Evolutionary conservation across 2,797 vertebrate genomes (phyloP).

Genomic region (Sebastes cheni): DNA sequence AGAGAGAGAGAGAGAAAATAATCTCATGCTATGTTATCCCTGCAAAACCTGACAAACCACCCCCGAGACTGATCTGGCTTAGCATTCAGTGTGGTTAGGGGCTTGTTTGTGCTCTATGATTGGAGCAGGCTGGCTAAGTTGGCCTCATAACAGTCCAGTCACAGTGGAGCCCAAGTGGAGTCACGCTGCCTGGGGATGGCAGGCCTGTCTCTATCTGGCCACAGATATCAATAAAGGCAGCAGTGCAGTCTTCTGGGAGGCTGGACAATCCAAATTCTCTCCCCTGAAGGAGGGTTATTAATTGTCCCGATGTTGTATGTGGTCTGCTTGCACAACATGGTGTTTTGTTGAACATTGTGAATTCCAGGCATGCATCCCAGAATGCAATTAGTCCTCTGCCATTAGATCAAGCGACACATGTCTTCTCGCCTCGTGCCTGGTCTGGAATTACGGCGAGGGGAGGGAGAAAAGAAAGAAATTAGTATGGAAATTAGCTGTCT

Average conservation of each 20-base stretch:
- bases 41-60: conserved; percentile 81
- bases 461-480: conserved; percentile 80
- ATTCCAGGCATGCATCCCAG: conserved; percentile 80
- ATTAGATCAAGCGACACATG: conserved; percentile 83
- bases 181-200: conserved; percentile 70
- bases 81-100: conserved; percentile 76
- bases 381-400: conserved; percentile 82
- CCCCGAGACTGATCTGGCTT: conserved; percentile 81
- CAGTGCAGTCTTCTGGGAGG: conserved; percentile 64
- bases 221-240: conserved; percentile 81
- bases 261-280: conserved; percentile 72
- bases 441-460: conserved; percentile 70
- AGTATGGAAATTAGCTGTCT: conserved; percentile 86
- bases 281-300: conserved; percentile 77
- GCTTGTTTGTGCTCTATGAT: conserved; percentile 80
- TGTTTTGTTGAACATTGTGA: conserved; percentile 66
- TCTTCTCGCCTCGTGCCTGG: conserved; percentile 71
- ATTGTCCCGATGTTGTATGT: conserved; percentile 76
- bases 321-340: conserved; percentile 67
- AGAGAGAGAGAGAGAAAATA: conserved; percentile 67
- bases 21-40: conserved; percentile 83
- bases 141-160: conserved; percentile 80
- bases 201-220: conserved; percentile 74
- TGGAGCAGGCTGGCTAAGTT: conserved; percentile 76
- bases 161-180: conserved; percentile 74